Evolutionary conservation across 2,888 invertebrate species (phyloP).

Genomic region (Neelides folsomi): DNA sequence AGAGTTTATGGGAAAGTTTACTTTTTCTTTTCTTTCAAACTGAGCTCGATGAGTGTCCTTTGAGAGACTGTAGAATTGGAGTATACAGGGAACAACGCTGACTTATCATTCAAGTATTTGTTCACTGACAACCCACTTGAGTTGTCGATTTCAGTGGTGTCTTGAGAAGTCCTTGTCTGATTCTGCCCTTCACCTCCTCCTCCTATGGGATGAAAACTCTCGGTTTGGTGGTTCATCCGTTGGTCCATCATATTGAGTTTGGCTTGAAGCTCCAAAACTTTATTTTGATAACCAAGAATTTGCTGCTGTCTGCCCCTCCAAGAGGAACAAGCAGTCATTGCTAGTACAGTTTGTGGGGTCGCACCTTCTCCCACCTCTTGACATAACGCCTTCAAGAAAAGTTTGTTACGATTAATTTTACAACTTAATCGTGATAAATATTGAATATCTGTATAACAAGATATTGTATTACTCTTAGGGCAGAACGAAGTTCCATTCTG

Average conservation of each 20-base stretch:
- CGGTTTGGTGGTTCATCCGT: neutral
- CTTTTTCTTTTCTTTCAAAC: slow-evolving; percentile 10
- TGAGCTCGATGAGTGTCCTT: slow-evolving; percentile 4
- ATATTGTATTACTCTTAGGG: slow-evolving; percentile 14
- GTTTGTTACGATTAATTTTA: neutral
- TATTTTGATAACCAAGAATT: slow-evolving; percentile 54
- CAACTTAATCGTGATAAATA: no score
- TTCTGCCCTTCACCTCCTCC: slow-evolving; percentile 2
- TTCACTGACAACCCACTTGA: no score
- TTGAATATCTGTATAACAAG: neutral
- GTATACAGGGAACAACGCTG: neutral
- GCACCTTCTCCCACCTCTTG: slow-evolving; percentile 63
- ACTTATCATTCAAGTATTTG: neutral
- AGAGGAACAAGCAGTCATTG: slow-evolving; percentile 46
- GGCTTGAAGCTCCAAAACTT: slow-evolving; percentile 51
- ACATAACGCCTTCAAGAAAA: slow-evolving; percentile 44
- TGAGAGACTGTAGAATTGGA: slow-evolving; percentile 3
- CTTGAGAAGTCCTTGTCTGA: no score
- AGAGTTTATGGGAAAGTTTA: slow-evolving; percentile 3
- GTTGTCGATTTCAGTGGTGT: no score
- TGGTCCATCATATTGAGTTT: slow-evolving; percentile 37
- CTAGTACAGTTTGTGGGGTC: slow-evolving; percentile 43
- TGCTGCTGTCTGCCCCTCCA: slow-evolving; percentile 71
- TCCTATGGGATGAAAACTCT: neutral
- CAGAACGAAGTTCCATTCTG: slow-evolving; percentile 49